These are phyloP conservation scores for Pomacea maculata DNA, from an alignment of 1,140 invertebrate species.

Conservation along the genomic window DNA sequence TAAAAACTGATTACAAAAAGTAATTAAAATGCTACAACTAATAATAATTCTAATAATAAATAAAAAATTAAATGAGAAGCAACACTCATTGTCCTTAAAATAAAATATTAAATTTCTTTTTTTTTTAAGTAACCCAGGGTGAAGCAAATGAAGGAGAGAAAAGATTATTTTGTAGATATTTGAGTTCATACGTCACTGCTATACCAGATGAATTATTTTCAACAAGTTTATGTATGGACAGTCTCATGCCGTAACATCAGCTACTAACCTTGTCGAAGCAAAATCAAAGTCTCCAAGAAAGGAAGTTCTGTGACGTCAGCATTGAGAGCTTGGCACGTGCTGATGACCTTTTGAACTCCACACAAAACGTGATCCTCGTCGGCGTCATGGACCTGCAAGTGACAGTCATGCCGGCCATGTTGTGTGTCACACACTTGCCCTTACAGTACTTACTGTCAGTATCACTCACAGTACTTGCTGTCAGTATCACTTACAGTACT, in stretches of 20 bases:
- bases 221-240: background rate
- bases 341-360: conserved; percentile 45
- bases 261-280: conserved; percentile 71
- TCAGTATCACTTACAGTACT: too few relatives aligned
- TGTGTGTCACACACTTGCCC: too few relatives aligned
- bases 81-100: background rate
- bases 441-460: too few relatives aligned
- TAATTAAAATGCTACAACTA: too few relatives aligned
- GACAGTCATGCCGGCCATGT: background rate
- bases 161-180: too few relatives aligned
- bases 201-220: background rate
- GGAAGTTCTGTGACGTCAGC: conserved; percentile 71
- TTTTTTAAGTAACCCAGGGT: too few relatives aligned
- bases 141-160: background rate
- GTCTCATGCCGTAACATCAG: conserved; percentile 21
- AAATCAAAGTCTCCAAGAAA: conserved; percentile 72
- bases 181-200: background rate
- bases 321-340: conserved; percentile 64
- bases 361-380: conserved; percentile 27
- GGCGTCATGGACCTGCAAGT: background rate
- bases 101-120: background rate
- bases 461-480: too few relatives aligned
- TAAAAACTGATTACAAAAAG: too few relatives aligned
- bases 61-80: too few relatives aligned
- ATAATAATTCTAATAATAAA: too few relatives aligned